Conservation (phyloP, 2,888 invertebrate species). For the Oligia latruncula region DNA sequence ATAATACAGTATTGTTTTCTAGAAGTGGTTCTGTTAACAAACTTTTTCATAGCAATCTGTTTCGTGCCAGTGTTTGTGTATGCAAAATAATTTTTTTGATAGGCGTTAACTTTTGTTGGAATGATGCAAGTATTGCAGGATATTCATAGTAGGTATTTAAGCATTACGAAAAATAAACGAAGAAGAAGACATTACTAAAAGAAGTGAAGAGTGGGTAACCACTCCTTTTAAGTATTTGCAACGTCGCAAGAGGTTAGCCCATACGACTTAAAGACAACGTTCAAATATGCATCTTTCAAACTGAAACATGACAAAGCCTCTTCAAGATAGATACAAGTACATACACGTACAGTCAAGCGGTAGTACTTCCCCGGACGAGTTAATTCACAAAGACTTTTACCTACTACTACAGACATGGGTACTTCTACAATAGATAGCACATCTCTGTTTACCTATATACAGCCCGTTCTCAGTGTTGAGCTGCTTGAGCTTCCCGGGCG, state of each 20-base stretch:
- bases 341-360: no score
- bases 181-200: no score
- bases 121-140: background rate
- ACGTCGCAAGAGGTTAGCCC: background rate
- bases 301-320: background rate
- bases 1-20: background rate
- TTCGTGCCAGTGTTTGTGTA: background rate
- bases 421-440: background rate
- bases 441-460: conserved; percentile 93
- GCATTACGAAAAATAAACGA: background rate
- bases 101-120: background rate
- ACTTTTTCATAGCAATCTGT: conserved; percentile 7
- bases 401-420: background rate
- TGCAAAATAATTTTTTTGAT: background rate
- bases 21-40: background rate
- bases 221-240: background rate
- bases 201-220: background rate
- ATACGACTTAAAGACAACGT: background rate
- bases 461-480: conserved; percentile 96
- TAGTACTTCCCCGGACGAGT: background rate
- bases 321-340: background rate
- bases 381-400: background rate
- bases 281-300: background rate
- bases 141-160: background rate
- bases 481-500: conserved; percentile 95